Evolutionary conservation across 2,888 invertebrate genomes (phyloP), one percentile per base, ranked within the genome.

Genomic region (Litoditis marina): DNA sequence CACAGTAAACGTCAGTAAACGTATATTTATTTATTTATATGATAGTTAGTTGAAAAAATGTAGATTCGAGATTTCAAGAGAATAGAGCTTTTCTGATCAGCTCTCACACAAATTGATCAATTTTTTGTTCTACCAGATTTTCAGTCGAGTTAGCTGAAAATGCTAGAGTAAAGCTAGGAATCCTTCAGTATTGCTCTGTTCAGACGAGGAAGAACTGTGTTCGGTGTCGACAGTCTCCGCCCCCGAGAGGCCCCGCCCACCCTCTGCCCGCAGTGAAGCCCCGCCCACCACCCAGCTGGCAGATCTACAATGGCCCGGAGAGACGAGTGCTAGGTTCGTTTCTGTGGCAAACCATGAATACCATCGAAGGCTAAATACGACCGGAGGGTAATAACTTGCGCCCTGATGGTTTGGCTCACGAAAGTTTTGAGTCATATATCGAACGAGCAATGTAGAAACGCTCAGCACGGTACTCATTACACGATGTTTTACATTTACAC

Each of bases 211-310:
- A 27, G 52, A 68, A 32, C 44, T 71, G 7, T 57, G 55, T 54
- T 42, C 50, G 34, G 6, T 55, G 22, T 28, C 27, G 32, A 27
- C 64, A 28, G 22, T 51, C 32, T 27, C 42, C 2, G 25, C 55
- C 25, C 69, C 71, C 0, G 74, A 74, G 47, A 49, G 70, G 36
- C 70, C 74, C 27, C 62, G 72, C 7, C 70, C 74, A 7, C 69
- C 74, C 2, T 72, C 74, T 0, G 70, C 67, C n/a, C 52, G 70
- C 36, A 72, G 71, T 42, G 66, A 59, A 31, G 65, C 57, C 13
- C 59, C 58, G 46, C 60, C 65, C 25, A 39, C 60, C 32, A 49
- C 50, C 51, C 49, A 54, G 16, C 46, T 63, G 36, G 64, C 66
- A 19, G 67, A 73, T 60, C 52, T 73, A n/a, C 68, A 69, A 27